Percentiles rank a stretch among this genome's conserved stretches.
Conservation (phyloP, 2,888 invertebrate species). For the Scaeva pyrastri region DNA sequence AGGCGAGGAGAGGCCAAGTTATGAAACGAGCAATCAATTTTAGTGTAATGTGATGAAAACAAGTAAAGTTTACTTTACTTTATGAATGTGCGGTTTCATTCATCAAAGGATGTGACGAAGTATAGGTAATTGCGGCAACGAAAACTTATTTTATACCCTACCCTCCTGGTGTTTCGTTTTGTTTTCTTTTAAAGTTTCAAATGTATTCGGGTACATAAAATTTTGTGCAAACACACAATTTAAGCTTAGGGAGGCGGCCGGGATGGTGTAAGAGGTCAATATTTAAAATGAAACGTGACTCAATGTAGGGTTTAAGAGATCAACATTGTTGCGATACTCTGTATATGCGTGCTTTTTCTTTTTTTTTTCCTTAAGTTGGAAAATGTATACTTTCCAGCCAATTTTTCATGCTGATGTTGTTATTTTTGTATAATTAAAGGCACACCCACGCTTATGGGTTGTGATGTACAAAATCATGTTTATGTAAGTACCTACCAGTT, state of each 20-base stretch:
- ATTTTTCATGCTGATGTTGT: neutral
- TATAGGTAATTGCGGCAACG: constrained; percentile 43
- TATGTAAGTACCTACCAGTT: neutral
- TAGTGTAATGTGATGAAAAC: constrained; percentile 35
- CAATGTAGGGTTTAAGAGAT: constrained; percentile 35
- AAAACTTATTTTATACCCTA: constrained; percentile 17
- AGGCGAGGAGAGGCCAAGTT: neutral
- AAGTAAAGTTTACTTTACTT: constrained; percentile 11
- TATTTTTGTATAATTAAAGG: constrained; percentile 29
- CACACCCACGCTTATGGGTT: constrained; percentile 8
- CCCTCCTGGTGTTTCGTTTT: neutral
- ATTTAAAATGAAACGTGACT: constrained; percentile 49
- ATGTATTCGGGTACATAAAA: neutral
- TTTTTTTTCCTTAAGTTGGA: constrained; percentile 12
- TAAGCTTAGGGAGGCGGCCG: neutral
- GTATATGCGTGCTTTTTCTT: constrained; percentile 11
- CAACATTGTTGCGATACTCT: neutral
- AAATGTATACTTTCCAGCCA: constrained; percentile 22
- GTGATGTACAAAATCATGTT: no score
- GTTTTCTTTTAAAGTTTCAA: neutral
- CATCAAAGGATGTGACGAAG: constrained; percentile 61
- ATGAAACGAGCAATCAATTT: constrained; percentile 52
- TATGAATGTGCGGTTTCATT: constrained; percentile 66
- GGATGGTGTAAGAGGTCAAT: constrained; percentile 23
- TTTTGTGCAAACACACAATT: constrained; percentile 8